phyloP scores from a whole-genome alignment of 1,140 invertebrate genomes.

The Cydia strobilella region DNA sequence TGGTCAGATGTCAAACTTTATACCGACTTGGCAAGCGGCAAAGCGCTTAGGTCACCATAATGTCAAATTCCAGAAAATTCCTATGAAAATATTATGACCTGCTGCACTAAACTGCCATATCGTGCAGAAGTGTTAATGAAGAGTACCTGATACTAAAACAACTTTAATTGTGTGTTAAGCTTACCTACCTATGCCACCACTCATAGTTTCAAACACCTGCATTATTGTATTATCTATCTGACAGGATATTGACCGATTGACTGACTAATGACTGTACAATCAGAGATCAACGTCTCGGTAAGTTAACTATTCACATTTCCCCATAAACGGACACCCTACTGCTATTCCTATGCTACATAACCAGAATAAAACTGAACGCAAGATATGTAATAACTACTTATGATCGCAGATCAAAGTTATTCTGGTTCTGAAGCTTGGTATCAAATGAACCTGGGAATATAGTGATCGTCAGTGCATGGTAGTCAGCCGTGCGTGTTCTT shows the following conservation, averaged over 20 bases:
- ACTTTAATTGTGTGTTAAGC: too few species aligned
- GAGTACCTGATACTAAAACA: too few species aligned
- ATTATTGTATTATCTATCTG: not conserved
- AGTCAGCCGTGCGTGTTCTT: not conserved
- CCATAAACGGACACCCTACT: not conserved
- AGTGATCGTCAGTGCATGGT: not conserved
- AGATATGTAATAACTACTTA: not conserved
- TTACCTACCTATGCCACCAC: not conserved
- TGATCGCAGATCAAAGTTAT: not conserved
- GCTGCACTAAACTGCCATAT: too few species aligned
- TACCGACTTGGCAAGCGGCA: too few species aligned
- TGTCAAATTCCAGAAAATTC: too few species aligned
- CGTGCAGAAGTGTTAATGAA: too few species aligned
- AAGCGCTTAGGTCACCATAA: too few species aligned
- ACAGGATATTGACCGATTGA: not conserved
- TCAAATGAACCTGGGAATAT: not conserved
- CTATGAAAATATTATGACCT: too few species aligned
- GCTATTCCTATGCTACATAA: not conserved
- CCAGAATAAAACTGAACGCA: not conserved
- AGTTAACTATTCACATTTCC: conserved; percentile 6
- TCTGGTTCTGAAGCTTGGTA: not conserved
- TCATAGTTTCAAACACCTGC: not conserved
- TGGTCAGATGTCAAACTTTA: too few species aligned
- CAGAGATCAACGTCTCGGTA: conserved; percentile 5
- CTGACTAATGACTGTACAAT: conserved; percentile 11